These are phyloP conservation scores for Linurgus olivaceus DNA, from an alignment of 2,797 vertebrate genomes.

Conservation along the genomic window DNA sequence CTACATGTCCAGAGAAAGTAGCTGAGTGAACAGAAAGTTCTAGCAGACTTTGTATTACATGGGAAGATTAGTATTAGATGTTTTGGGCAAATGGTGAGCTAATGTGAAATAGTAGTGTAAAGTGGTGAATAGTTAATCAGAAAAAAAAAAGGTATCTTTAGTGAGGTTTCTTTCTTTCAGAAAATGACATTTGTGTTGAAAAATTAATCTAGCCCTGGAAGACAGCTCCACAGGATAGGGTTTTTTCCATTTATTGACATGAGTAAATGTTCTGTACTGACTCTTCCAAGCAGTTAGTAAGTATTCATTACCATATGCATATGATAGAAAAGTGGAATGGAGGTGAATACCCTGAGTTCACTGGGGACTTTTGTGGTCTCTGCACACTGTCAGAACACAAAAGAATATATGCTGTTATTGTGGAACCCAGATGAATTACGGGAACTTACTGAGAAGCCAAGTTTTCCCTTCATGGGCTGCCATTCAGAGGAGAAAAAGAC, in stretches of 20 bases:
- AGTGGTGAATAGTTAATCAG: background rate
- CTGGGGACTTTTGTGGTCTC: background rate
- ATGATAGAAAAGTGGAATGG: conserved; percentile 12
- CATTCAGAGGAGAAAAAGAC: conserved; percentile 14
- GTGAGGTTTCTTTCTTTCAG: background rate
- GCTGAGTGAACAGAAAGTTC: background rate
- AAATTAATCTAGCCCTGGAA: conserved; percentile 9
- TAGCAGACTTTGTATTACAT: background rate
- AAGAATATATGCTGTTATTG: background rate
- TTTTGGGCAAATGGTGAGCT: background rate
- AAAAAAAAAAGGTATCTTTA: background rate
- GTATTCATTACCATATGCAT: background rate
- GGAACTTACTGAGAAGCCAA: background rate
- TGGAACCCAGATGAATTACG: conserved; percentile 6
- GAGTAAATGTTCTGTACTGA: background rate
- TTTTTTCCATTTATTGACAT: background rate
- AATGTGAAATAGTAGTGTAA: background rate
- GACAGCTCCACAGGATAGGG: background rate
- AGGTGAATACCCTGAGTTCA: background rate
- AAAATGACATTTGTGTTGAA: background rate
- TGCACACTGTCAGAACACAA: background rate
- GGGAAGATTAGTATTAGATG: background rate
- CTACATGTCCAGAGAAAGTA: background rate
- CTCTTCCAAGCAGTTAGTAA: conserved; percentile 10
- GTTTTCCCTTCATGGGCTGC: conserved; percentile 2